phyloP scores from a whole-genome alignment of 2,797 vertebrate genomes.

The Gymnoscopelus braueri region DNA sequence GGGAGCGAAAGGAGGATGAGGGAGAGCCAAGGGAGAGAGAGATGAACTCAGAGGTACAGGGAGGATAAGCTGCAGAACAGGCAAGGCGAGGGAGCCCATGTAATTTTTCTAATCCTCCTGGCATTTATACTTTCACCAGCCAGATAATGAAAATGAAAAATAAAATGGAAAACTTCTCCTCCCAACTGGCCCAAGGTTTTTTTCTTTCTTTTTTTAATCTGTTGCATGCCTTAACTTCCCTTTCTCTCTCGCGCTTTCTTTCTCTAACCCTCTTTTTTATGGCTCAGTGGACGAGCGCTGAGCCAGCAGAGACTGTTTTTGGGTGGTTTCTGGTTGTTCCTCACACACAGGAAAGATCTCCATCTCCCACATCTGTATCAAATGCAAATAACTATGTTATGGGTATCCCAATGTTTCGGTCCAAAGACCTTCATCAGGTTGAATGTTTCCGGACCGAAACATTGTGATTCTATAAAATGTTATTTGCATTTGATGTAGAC shows the following conservation, averaged over 20 bases:
- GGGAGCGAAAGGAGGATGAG: constrained; percentile 21
- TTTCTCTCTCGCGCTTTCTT: constrained; percentile 5
- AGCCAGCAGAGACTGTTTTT: constrained; percentile 60
- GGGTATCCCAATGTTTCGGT: too few species aligned
- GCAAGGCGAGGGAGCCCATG: constrained; percentile 80
- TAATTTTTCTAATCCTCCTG: constrained; percentile 88
- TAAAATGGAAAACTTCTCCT: constrained; percentile 80
- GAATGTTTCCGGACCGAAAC: too few species aligned
- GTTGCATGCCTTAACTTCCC: constrained; percentile 71
- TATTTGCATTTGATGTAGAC: too few species aligned
- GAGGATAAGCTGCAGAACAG: constrained; percentile 78
- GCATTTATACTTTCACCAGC: constrained; percentile 85
- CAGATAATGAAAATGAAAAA: constrained; percentile 88
- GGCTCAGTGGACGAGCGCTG: constrained; percentile 61
- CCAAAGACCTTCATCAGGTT: too few species aligned
- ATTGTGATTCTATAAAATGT: too few species aligned
- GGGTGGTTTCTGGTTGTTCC: constrained; percentile 36
- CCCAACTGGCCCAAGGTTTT: constrained; percentile 64
- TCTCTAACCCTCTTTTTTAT: constrained; percentile 1
- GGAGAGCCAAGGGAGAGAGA: constrained; percentile 39
- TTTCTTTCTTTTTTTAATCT: constrained; percentile 66
- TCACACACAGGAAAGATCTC: too few species aligned
- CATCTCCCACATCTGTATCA: neutral
- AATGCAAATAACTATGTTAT: too few species aligned
- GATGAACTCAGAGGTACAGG: constrained; percentile 57